Percentiles rank a stretch among this genome's conserved stretches.
Evolutionary conservation across 2,888 invertebrate genomes (phyloP).

Genomic region (Orthonevra nobilis): DNA sequence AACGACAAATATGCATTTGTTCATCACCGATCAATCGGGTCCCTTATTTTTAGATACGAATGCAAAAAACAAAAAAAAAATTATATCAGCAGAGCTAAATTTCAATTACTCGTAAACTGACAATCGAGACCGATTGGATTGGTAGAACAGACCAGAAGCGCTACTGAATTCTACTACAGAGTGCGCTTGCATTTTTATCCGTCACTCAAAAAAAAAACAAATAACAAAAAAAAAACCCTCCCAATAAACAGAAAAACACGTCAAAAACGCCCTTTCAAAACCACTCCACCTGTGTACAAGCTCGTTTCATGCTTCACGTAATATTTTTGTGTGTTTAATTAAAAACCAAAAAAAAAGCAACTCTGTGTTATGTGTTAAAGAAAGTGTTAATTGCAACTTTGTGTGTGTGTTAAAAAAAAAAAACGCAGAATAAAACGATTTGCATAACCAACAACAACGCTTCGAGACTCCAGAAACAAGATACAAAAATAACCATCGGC

Average conservation of each 20-base stretch:
- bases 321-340: constrained; percentile 66
- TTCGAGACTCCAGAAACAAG: too few relatives aligned
- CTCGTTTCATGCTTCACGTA: constrained; percentile 64
- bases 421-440: constrained; percentile 36
- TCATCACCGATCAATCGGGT: constrained; percentile 62
- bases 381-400: constrained; percentile 68
- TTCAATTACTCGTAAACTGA: too few relatives aligned
- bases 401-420: constrained; percentile 47
- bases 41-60: constrained; percentile 68
- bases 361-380: constrained; percentile 67
- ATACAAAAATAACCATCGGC: too few relatives aligned
- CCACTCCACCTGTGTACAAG: constrained; percentile 51
- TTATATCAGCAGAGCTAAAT: constrained; percentile 59
- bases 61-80: too few relatives aligned
- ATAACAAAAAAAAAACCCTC: too few relatives aligned
- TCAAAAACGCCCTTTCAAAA: constrained; percentile 56
- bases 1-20: constrained; percentile 63
- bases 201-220: too few relatives aligned
- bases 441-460: constrained; percentile 49
- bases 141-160: constrained; percentile 12
- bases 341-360: constrained; percentile 19
- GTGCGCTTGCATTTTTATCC: constrained; percentile 51
- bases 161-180: constrained; percentile 52
- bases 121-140: constrained; percentile 26
- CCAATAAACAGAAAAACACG: too few relatives aligned